Evolutionary conservation across 1,140 invertebrate genomes (phyloP).

Genomic region (Gryon sp.): DNA sequence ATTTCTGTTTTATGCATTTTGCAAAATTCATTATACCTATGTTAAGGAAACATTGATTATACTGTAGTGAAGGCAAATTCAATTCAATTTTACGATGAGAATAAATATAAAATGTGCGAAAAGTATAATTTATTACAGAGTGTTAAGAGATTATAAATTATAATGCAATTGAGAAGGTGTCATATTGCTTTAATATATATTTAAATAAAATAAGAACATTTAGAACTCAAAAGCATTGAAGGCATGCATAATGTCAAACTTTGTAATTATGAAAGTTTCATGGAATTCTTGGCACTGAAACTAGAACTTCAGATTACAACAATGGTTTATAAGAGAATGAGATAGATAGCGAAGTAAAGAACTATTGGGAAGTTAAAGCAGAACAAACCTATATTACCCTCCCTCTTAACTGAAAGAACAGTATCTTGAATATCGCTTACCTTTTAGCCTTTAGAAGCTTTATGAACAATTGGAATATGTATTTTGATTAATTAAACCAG

Average conservation of each 20-base stretch:
- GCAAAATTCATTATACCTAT: too few species aligned
- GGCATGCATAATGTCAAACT: constrained; percentile 44
- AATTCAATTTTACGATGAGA: too few species aligned
- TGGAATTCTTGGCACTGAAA: constrained; percentile 40
- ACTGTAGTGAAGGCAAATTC: too few species aligned
- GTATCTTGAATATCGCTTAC: constrained; percentile 40
- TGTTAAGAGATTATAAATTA: constrained; percentile 12
- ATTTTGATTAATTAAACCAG: constrained; percentile 29
- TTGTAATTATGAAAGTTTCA: constrained; percentile 47
- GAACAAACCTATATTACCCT: constrained; percentile 43
- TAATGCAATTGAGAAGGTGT: neutral
- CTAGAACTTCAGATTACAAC: constrained; percentile 41
- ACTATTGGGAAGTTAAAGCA: constrained; percentile 42
- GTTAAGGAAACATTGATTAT: too few species aligned
- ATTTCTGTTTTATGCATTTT: too few species aligned
- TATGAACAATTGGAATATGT: constrained; percentile 18
- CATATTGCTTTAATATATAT: constrained; percentile 7
- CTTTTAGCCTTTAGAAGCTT: constrained; percentile 37
- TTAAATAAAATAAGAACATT: constrained; percentile 22
- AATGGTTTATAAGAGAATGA: constrained; percentile 44
- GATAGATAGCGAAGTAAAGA: constrained; percentile 38
- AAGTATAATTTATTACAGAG: too few species aligned
- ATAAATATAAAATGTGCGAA: too few species aligned
- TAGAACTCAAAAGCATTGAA: constrained; percentile 29
- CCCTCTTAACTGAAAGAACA: constrained; percentile 21